Percentiles rank a stretch among this genome's conserved stretches.
Conservation (phyloP, 2,113 vertebrate species). For the Alosa alosa region DNA sequence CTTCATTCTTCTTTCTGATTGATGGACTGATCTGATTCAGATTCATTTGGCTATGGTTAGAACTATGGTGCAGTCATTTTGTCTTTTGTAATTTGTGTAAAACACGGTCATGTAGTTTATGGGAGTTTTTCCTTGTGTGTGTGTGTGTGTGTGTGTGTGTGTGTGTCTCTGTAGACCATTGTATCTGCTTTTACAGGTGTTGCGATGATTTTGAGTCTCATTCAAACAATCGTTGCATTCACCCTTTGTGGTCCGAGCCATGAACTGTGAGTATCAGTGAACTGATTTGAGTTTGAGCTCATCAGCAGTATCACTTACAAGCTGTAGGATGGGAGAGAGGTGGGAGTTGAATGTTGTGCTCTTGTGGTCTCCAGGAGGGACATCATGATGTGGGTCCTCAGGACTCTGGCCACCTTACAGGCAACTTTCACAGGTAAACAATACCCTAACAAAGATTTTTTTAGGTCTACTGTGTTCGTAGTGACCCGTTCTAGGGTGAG, state of each 20-base stretch:
- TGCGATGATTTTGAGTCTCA: conserved; percentile 10
- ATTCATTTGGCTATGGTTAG: too few relatives aligned
- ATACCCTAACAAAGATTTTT: background rate
- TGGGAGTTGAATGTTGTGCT: background rate
- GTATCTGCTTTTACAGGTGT: conserved; percentile 2
- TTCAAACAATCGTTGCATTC: conserved; percentile 23
- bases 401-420: background rate
- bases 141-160: too few relatives aligned
- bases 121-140: too few relatives aligned
- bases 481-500: too few relatives aligned
- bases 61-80: too few relatives aligned
- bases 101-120: too few relatives aligned
- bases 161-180: background rate
- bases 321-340: background rate
- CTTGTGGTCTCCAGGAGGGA: conserved; percentile 22
- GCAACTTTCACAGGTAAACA: background rate
- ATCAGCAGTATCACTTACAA: background rate
- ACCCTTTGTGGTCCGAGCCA: conserved; percentile 32
- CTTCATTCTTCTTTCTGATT: too few relatives aligned
- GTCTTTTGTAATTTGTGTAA: too few relatives aligned
- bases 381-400: conserved; percentile 2
- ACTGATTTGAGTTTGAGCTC: background rate
- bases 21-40: too few relatives aligned
- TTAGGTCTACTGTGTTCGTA: too few relatives aligned
- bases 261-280: conserved; percentile 35